A percentile compares a stretch with the other conserved stretches of the same genome.
phyloP scores from a whole-genome alignment of 2,113 vertebrate species.

The Gymnarchus niloticus region DNA sequence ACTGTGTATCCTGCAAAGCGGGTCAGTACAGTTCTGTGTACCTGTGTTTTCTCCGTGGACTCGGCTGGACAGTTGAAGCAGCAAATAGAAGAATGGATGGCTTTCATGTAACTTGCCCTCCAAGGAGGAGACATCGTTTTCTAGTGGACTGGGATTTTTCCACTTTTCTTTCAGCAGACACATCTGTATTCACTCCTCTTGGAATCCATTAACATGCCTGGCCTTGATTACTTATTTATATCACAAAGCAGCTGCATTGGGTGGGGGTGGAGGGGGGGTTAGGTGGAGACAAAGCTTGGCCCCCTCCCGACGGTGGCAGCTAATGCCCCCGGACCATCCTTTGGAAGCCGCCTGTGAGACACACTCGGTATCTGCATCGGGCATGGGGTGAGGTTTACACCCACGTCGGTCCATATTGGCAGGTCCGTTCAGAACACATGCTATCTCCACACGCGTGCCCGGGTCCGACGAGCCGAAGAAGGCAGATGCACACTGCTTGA shows the following conservation, averaged over 20 bases:
- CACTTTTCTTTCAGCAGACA: slow-evolving; percentile 27
- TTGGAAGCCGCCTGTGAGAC: neutral
- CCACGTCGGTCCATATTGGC: neutral
- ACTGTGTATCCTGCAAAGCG: no score
- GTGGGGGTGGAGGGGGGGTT: slow-evolving; percentile 37
- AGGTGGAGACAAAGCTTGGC: slow-evolving; percentile 32
- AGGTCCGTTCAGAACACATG: neutral
- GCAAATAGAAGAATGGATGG: neutral
- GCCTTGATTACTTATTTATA: slow-evolving; percentile 67
- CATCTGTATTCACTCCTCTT: slow-evolving; percentile 52
- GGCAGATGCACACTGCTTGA: slow-evolving; percentile 30
- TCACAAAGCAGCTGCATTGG: slow-evolving; percentile 37
- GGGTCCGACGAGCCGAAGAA: neutral
- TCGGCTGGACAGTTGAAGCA: neutral
- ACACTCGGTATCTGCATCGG: neutral
- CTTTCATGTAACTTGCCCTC: neutral
- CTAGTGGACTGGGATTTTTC: neutral
- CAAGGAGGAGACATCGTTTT: neutral
- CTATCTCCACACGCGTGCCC: neutral
- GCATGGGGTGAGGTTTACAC: neutral
- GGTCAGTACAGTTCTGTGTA: neutral
- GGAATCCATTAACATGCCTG: slow-evolving; percentile 61
- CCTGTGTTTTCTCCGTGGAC: no score
- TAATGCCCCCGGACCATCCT: neutral
- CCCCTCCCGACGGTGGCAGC: neutral